phyloP scores from a whole-genome alignment of 2,888 invertebrate species.

The Hirtodrosophila cameraria region DNA sequence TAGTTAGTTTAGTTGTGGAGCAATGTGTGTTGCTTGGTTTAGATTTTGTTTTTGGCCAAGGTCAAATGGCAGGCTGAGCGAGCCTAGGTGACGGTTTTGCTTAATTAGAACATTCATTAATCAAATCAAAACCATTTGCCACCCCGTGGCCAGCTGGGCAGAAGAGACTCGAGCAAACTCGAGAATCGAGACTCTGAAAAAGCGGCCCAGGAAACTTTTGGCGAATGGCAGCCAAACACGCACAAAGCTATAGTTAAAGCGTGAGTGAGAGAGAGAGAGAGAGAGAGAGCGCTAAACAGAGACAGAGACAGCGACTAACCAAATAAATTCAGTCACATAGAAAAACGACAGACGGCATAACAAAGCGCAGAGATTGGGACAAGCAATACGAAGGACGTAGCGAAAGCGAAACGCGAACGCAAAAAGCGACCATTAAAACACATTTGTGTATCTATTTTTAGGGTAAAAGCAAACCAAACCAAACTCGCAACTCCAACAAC shows the following conservation, averaged over 20 bases:
- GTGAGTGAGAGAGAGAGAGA: background rate
- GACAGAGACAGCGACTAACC: conserved; percentile 32
- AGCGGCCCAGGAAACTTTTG: conserved; percentile 66
- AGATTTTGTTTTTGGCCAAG: conserved; percentile 73
- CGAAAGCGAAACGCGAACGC: conserved; percentile 43
- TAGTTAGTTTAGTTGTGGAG: background rate
- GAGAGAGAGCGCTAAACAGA: background rate
- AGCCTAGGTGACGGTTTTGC: conserved; percentile 79
- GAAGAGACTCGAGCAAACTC: conserved; percentile 38
- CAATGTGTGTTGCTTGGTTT: conserved; percentile 3
- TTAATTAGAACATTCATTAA: conserved; percentile 83
- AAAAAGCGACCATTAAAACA: conserved; percentile 80
- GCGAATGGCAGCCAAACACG: conserved; percentile 73
- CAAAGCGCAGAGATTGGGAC: conserved; percentile 73
- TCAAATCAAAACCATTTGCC: conserved; percentile 83
- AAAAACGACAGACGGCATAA: conserved; percentile 78
- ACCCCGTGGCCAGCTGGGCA: conserved; percentile 63
- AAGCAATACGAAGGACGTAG: conserved; percentile 32
- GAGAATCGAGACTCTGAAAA: conserved; percentile 27
- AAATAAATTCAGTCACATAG: conserved; percentile 78
- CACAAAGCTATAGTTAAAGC: conserved; percentile 56
- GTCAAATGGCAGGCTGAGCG: conserved; percentile 70
- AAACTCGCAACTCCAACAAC: no score
- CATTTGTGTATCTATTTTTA: conserved; percentile 80
- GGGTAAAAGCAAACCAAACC: conserved; percentile 59